Base-by-base conservation (phyloP, 1,140 invertebrate genomes). In the Drosophila nigrodunni region DNA sequence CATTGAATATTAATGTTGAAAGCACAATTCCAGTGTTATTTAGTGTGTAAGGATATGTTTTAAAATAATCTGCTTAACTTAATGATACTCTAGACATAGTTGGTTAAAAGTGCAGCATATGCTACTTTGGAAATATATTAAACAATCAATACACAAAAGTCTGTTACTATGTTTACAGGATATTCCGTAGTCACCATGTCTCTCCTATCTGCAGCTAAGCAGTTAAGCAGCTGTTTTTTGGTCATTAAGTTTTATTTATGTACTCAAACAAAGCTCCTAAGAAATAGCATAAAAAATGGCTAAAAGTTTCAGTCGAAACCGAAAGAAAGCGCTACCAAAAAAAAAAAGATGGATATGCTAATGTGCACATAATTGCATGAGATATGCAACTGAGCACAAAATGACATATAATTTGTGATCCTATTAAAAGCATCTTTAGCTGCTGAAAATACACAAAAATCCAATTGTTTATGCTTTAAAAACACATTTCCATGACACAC, bases 171-270 rank as follows among this genome's bases (percentile, higher is more conserved):
- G 4, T 7, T n/a, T 58, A 41, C 30, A 54, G 47, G 18, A n/a
- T 60, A 73, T 60, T 7, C 5, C 5, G 3, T 10, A 47, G 71
- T 49, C 43, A 13, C 7, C 21, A 41, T n/a, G 3, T 34, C 21
- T 39, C 37, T 72, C 59, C 46, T 47, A 18, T 59, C 13, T 41
- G 30, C 30, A 57, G 35, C 47, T 49, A 47, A 52, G 62, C 71
- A 65, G 47, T 39, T 59, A 74, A 76, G 60, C 82, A 88, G 71
- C 75, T 88, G 83, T 77, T 80, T 80, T 77, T 70, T 60, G 68
- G 83, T 77, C 80, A 83, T 87, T 88, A 87, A 77, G 77, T 69
- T 77, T 80, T 83, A 88, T 88, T 87, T 88, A 87, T 88, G 79
- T 68, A 76, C 82, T 35, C 30, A 13, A 52, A 52, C 50, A 52